Evolutionary conservation across 2,888 invertebrate species (phyloP).

Genomic region (Hanleya hanleyi): DNA sequence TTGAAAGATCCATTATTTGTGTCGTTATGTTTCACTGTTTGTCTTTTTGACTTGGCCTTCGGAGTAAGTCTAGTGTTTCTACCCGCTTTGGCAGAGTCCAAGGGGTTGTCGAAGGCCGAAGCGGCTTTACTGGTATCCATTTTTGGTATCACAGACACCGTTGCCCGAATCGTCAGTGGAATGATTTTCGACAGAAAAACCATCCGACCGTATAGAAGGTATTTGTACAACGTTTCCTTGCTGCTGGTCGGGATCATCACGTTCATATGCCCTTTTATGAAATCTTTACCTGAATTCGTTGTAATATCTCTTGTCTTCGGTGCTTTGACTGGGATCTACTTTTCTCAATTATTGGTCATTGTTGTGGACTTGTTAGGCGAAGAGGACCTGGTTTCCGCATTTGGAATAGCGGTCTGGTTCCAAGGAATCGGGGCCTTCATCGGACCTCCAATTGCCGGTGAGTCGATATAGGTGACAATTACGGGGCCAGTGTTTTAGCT

Average conservation of each 20-base stretch:
- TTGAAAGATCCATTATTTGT: constrained; percentile 34
- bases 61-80: constrained; percentile 15
- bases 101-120: background rate
- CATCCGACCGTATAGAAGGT: background rate
- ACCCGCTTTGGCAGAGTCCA: constrained; percentile 5
- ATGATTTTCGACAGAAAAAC: background rate
- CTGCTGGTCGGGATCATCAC: background rate
- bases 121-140: background rate
- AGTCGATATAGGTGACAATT: background rate
- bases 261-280: background rate
- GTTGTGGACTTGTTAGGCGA: background rate
- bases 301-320: background rate
- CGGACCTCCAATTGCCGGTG: background rate
- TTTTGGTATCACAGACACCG: background rate
- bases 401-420: background rate
- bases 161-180: background rate
- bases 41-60: constrained; percentile 34
- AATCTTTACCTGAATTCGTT: background rate
- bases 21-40: constrained; percentile 37
- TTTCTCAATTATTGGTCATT: background rate
- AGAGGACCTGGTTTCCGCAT: background rate
- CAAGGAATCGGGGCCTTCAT: background rate
- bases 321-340: background rate
- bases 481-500: too few species aligned
- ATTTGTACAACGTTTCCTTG: background rate